Conservation (phyloP, 2,888 invertebrate genomes). For the Glaucopsyche alexis region DNA sequence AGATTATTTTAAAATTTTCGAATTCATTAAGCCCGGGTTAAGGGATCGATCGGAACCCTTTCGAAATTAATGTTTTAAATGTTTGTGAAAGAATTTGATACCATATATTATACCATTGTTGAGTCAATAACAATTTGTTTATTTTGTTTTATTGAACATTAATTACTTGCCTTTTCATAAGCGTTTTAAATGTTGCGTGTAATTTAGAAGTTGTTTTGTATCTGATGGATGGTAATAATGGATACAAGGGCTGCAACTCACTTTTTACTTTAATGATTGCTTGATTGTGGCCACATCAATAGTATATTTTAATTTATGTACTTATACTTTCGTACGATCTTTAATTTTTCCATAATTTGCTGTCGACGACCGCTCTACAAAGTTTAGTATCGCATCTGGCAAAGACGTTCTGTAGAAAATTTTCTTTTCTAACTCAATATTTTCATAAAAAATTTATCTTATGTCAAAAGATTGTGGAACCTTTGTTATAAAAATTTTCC, state of each 20-base stretch:
- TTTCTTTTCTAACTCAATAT: conserved; percentile 1
- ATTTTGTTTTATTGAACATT: background rate
- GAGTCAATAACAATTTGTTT: conserved; percentile 5
- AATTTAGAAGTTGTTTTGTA: background rate
- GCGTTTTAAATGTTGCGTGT: too few relatives aligned
- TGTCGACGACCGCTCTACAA: background rate
- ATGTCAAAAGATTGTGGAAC: background rate
- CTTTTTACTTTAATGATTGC: too few relatives aligned
- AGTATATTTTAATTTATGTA: too few relatives aligned
- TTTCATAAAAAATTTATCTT: background rate
- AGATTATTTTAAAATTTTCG: conserved; percentile 21
- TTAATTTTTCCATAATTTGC: too few relatives aligned
- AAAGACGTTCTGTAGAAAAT: background rate
- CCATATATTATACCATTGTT: background rate
- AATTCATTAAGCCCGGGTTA: conserved; percentile 13
- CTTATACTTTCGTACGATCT: too few relatives aligned
- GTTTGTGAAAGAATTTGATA: conserved; percentile 6
- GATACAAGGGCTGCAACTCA: too few relatives aligned
- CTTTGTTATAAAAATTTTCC: background rate
- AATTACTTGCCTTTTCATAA: background rate
- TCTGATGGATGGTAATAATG: too few relatives aligned
- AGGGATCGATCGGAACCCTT: background rate
- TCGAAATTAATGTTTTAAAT: conserved; percentile 13
- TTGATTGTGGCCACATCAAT: too few relatives aligned
- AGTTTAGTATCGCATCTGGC: background rate